phyloP scores from a whole-genome alignment of 2,888 invertebrate genomes.

The Drosophila crucigera region DNA sequence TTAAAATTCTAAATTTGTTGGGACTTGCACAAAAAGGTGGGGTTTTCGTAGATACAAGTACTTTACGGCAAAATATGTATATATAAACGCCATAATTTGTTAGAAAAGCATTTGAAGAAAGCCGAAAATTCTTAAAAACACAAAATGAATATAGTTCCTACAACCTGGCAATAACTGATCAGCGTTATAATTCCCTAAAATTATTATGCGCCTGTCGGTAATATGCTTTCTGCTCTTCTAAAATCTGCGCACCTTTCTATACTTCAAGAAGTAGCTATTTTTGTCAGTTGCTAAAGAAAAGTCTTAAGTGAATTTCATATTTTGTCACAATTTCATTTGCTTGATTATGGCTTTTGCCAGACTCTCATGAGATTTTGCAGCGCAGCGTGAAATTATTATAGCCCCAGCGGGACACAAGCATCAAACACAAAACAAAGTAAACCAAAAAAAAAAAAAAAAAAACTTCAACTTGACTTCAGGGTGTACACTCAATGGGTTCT shows the following conservation, averaged over 20 bases:
- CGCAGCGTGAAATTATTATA: conserved; percentile 70
- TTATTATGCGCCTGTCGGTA: not conserved
- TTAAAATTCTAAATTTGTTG: not conserved
- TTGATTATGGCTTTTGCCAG: conserved; percentile 9
- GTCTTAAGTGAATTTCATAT: conserved; percentile 10
- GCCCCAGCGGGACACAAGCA: conserved; percentile 51
- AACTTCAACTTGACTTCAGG: conserved; percentile 41
- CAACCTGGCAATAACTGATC: not conserved
- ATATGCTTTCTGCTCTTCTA: not conserved
- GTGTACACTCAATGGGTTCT: conserved; percentile 43
- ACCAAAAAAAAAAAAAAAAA: not conserved
- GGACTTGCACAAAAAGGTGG: not conserved
- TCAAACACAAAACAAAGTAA: not conserved
- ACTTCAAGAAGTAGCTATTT: not conserved
- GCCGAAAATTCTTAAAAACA: not conserved
- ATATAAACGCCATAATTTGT: not conserved
- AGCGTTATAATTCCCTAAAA: not conserved
- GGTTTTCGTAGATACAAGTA: not conserved
- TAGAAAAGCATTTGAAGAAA: not conserved
- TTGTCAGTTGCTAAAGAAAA: not conserved
- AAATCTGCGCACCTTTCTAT: too few relatives aligned
- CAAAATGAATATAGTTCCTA: not conserved
- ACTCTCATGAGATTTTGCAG: conserved; percentile 28
- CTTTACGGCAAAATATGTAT: not conserved
- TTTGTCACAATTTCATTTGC: conserved; percentile 21